A percentile compares a stretch with the other conserved stretches of the same genome.
Evolutionary conservation across 1,140 invertebrate species (phyloP).

Genomic region (Mycetomoellerius zeteki): DNA sequence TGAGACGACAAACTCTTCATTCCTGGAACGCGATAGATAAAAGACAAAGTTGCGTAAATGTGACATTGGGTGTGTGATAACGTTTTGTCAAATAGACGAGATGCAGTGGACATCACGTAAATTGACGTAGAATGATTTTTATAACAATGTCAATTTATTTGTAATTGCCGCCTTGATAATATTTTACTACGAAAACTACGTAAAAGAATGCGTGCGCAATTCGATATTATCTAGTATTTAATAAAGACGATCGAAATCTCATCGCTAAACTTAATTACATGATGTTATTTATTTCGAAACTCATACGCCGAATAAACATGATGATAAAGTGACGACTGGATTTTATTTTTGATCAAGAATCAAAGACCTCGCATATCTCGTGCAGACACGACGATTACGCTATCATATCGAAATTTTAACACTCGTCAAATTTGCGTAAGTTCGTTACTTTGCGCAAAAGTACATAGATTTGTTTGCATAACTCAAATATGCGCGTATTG

Average conservation of each 20-base stretch:
- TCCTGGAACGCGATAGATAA: conserved; percentile 5
- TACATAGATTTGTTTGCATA: background rate
- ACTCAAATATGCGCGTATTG: background rate
- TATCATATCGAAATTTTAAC: conserved; percentile 26
- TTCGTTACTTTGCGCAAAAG: background rate
- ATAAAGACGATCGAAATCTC: conserved; percentile 24
- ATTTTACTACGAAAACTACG: background rate
- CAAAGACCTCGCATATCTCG: background rate
- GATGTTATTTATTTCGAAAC: conserved; percentile 11
- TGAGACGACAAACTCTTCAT: background rate
- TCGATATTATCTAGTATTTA: conserved; percentile 19
- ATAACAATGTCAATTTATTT: background rate
- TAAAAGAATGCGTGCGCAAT: background rate
- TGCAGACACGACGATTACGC: background rate
- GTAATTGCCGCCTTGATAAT: conserved; percentile 25
- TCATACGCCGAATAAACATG: background rate
- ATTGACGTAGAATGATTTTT: conserved; percentile 35
- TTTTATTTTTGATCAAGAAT: conserved; percentile 19
- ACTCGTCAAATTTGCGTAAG: background rate
- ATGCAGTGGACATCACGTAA: background rate
- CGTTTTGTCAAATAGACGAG: conserved; percentile 3
- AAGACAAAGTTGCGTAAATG: conserved; percentile 22
- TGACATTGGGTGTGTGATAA: conserved; percentile 26
- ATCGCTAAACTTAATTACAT: background rate
- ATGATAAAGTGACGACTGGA: background rate